These are phyloP conservation scores for Phalera bucephala DNA, from an alignment of 2,888 invertebrate genomes.

Conservation along the genomic window DNA sequence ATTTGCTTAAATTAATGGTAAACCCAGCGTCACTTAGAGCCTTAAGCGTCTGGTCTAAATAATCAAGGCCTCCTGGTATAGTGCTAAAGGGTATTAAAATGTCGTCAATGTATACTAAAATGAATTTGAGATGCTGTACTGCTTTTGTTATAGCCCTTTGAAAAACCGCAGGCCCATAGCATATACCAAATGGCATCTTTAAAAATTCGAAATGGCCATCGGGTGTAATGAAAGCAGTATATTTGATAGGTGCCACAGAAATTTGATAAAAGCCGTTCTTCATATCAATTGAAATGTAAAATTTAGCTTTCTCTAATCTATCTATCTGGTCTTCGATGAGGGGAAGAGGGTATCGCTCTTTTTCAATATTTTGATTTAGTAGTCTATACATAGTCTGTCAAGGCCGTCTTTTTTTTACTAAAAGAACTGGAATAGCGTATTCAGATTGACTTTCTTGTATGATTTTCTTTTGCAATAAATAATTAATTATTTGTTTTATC, in stretches of 20 bases:
- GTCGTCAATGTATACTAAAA: no score
- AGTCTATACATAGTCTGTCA: conserved; percentile 3
- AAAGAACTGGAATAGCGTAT: no score
- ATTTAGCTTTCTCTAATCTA: conserved; percentile 1
- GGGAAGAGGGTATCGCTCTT: conserved; percentile 5
- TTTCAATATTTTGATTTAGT: conserved; percentile 3
- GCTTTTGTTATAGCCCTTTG: conserved; percentile 22
- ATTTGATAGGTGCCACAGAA: conserved; percentile 7
- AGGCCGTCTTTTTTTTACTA: conserved; percentile 4
- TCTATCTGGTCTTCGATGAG: conserved; percentile 6
- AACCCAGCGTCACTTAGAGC: not conserved
- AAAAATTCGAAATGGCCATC: conserved; percentile 20
- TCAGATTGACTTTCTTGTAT: no score
- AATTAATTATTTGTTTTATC: no score
- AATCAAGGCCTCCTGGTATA: no score
- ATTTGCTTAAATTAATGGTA: conserved; percentile 6
- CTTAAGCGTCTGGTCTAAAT: not conserved
- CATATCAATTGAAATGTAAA: conserved; percentile 9
- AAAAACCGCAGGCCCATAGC: conserved; percentile 25
- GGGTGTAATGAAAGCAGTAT: conserved; percentile 24
- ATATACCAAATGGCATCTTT: no score
- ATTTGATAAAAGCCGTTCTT: conserved; percentile 9
- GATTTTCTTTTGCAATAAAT: no score
- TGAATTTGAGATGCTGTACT: conserved; percentile 4
- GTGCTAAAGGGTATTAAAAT: no score